Evolutionary conservation across 2,888 invertebrate species (phyloP), one percentile per base, ranked within the genome.

Genomic region (Physocephala rufipes): DNA sequence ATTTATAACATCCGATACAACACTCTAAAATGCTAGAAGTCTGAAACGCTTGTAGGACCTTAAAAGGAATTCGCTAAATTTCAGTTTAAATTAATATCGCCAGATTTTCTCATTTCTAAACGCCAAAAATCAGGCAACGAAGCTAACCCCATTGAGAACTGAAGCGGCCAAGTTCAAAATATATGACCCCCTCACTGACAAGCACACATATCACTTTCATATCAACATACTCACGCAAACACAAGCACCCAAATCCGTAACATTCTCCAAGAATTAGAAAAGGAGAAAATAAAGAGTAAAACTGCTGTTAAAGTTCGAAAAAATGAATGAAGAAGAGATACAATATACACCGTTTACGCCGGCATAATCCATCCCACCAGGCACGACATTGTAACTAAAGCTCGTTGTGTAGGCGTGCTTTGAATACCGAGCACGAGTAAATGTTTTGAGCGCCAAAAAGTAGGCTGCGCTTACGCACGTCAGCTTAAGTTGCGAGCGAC

Each of bases 381-480:
- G 53, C 53, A 13, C 53, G 53, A 53, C 1, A n/a, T n/a, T 1
- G 21, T 1, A 53, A 53, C 53, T 21, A 53, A 36, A 4, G 36
- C 36, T 36, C 53, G 21, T 9, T 53, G n/a, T n/a, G 21, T 12
- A 53, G 53, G 53, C 53, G 53, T 53, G 53, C 53, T 1, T 53
- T n/a, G 53, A 53, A 21, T 53, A 53, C 53, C 21, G 53, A 21
- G 21, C 12, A 2, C 53, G 53, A 21, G 26, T n/a, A 28, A 61
- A 19, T 2, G 43, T 19, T 62, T n/a, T 36, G 43, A 62, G 61
- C 61, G 43, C 61, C 61, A 62, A 62, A 62, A 62, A 16, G 1
- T 43, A 59, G 59, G 30, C 59, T n/a, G 16, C 30, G 59, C 26
- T 59, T n/a, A 59, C 13, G 28, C 30, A 30, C 26, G 15, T 51